Base-by-base conservation (phyloP, 2,888 invertebrate genomes). In the Chesias legatella region DNA sequence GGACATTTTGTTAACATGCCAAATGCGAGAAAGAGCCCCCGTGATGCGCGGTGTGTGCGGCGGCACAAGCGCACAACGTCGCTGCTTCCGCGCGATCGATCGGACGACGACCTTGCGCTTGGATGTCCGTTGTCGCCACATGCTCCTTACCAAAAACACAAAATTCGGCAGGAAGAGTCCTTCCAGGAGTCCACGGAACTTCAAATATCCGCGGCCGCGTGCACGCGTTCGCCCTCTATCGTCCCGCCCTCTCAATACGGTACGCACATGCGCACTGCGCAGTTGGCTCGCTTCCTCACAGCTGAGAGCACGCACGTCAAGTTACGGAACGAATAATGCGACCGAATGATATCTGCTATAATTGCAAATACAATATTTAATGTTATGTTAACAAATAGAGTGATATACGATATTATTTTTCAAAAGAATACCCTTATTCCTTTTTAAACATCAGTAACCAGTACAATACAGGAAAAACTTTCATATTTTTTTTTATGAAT, bases 31-130 rank as follows among this genome's bases (percentile, higher is more conserved):
- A 4, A 8, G 27, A 28, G 31, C 2, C n/a, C 22, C 6, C 22
- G 1, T 22, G n/a, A 6, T 27, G 23, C 31, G 38, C 28, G 13
- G 10, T 22, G 43, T 38, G 34, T 20, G 35, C 10, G 44, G 3
- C 44, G 25, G 44, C 39, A 40, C 44, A 45, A 21, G 44, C 44
- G 44, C 44, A 40, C 25, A 26, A 26, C 35, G 32, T 8, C 7
- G 6, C 1, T 22, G 6, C 21, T 21, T 11, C 30, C 3, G 1
- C 10, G 21, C 27, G 32, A 45, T 45, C 40, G 44, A 45, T 45
- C 44, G 39, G 24, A 8, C 41, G 30, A 24, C 30, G 21, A 41
- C 30, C 30, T 34, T 34, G 32, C 31, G 30, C 20, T 31, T 31
- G 21, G 36, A 5, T 5, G 1, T 1, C 6, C 22, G 7, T 20